Percentiles rank a stretch among this genome's conserved stretches.
These are phyloP conservation scores for Pyxicephalus adspersus DNA, from an alignment of 2,113 vertebrate genomes.

Conservation along the genomic window DNA sequence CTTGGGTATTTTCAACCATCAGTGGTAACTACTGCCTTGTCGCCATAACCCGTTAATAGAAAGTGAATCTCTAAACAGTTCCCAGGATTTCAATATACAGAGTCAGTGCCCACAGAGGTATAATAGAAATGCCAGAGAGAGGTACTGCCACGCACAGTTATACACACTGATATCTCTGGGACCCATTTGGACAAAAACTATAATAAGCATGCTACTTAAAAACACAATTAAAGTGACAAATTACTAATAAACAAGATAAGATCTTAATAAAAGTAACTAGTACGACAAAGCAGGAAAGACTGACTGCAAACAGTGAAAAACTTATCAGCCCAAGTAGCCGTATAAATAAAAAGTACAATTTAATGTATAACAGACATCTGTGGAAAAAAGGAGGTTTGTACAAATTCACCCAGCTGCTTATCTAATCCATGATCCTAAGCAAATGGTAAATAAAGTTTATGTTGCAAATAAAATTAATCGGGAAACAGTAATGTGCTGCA, in stretches of 20 bases:
- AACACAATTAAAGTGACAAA: conserved; percentile 51
- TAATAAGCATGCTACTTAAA: conserved; percentile 42
- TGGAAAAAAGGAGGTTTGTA: conserved; percentile 12
- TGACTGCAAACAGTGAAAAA: conserved; percentile 38
- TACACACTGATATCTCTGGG: conserved; percentile 29
- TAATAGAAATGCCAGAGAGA: conserved; percentile 37
- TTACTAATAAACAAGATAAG: conserved; percentile 47
- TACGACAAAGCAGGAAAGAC: conserved; percentile 38
- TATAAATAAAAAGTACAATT: conserved; percentile 31
- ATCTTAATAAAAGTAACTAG: conserved; percentile 36
- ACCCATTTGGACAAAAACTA: conserved; percentile 34
- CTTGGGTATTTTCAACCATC: conserved; percentile 8
- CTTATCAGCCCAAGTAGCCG: conserved; percentile 21
- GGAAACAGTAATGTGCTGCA: conserved; percentile 12
- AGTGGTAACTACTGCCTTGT: not conserved
- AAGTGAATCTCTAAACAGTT: conserved; percentile 16
- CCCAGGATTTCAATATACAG: conserved; percentile 18
- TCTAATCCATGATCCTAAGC: conserved; percentile 24
- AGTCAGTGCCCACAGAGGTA: conserved; percentile 14
- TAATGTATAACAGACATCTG: conserved; percentile 11
- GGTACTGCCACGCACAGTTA: conserved; percentile 10
- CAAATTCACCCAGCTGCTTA: conserved; percentile 4
- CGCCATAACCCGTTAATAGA: conserved; percentile 23
- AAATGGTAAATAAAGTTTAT: conserved; percentile 50
- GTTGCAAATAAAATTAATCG: conserved; percentile 45